Evolutionary conservation across 2,888 invertebrate species (phyloP), one percentile per base, ranked within the genome.

Genomic region (Cepaea hortensis): DNA sequence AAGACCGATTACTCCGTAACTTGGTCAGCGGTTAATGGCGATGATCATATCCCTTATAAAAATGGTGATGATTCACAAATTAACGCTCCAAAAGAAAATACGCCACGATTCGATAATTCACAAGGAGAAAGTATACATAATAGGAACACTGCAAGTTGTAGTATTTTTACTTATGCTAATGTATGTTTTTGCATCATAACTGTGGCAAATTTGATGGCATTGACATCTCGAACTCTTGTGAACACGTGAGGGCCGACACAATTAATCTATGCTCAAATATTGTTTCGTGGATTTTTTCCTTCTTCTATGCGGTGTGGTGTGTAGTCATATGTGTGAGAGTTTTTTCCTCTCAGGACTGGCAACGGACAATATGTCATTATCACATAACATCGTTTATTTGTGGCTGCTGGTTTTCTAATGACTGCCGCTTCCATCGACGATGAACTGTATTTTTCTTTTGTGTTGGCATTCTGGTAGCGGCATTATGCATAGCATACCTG

Each of bases 101-200:
- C 48, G 3, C 70, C 70, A 11, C 68, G n/a, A n/a, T 81, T n/a
- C n/a, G 81, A 68, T 35, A 81, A 81, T 20, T 23, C 81, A 68
- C 68, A 81, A 70, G 81, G 50, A 20, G 70, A 81, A 81, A 81
- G 48, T 2, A 68, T 81, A 18, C 20, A 70, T 3, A 23, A 50
- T 18, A 70, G 11, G 2, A 70, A 81, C 50, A 70, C n/a, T 81
- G 81, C 65, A n/a, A 1, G 20, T 0, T 15, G 50, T n/a, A 50
- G 7, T 20, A 18, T 3, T 20, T 48, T 13, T 11, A 3, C 7
- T 48, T 68, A 13, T 68, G 81, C n/a, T 46, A n/a, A 46, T 68
- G 15, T 48, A n/a, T 13, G 68, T 48, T 23, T 81, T 48, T 81
- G 81, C 1, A 5, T 13, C 48, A 20, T 70, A 68, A 13, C 35